Percentiles rank a stretch among this genome's conserved stretches.
Conservation (phyloP, 2,797 vertebrate species). For the Spinus pinus region DNA sequence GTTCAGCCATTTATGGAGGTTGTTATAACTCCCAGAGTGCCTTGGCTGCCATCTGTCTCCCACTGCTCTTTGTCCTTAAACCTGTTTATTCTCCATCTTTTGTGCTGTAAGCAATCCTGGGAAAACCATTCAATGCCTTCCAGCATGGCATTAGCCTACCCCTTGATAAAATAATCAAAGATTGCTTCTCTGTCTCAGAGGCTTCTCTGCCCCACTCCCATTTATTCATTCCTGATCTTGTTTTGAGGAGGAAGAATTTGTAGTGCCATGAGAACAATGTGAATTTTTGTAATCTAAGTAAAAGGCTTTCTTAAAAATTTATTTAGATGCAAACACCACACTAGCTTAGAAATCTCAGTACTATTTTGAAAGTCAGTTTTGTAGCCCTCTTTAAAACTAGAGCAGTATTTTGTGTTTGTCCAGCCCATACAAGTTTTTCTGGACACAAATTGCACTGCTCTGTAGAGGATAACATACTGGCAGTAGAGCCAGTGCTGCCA, state of each 20-base stretch:
- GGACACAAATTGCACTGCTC: background rate
- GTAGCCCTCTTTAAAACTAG: background rate
- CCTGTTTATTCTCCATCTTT: background rate
- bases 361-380: background rate
- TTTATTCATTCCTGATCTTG: background rate
- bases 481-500: background rate
- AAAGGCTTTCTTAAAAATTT: fast-evolving
- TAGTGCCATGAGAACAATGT: background rate
- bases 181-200: background rate
- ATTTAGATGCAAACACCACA: background rate
- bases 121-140: background rate
- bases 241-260: background rate
- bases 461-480: background rate
- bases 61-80: background rate
- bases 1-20: background rate
- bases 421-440: background rate
- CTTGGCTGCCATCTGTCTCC: background rate
- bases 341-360: background rate
- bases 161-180: background rate
- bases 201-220: background rate
- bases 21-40: fast-evolving
- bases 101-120: background rate
- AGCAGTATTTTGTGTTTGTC: background rate
- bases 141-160: background rate
- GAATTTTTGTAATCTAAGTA: background rate